Evolutionary conservation across 2,888 invertebrate genomes (phyloP).

Genomic region (Agrotis puta): DNA sequence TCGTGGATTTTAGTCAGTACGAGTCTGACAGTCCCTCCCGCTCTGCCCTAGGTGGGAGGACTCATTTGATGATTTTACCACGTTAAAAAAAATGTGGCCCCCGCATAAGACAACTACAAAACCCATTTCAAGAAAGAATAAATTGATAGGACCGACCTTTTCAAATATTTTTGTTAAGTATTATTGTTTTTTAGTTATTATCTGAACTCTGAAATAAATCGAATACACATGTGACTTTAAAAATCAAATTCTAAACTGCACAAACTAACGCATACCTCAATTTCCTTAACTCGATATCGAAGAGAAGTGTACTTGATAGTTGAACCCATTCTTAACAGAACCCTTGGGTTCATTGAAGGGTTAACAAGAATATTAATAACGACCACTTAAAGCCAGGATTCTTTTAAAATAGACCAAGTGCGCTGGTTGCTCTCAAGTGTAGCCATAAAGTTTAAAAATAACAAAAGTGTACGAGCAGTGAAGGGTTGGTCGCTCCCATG

Average conservation of each 20-base stretch:
- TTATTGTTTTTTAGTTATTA: no score
- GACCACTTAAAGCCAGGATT: conserved; percentile 23
- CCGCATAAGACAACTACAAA: no score
- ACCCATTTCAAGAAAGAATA: no score
- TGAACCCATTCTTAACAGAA: conserved; percentile 7
- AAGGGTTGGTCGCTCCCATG: conserved; percentile 45
- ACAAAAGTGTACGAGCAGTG: conserved; percentile 28
- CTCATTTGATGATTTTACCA: no score
- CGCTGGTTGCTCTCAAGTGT: conserved; percentile 26
- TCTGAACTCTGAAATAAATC: no score
- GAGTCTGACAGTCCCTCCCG: no score
- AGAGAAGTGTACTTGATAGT: conserved; percentile 20
- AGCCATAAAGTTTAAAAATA: conserved; percentile 52
- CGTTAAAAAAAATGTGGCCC: no score
- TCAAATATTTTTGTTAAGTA: no score
- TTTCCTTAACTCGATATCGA: conserved; percentile 19
- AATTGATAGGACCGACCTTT: no score
- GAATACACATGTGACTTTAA: no score
- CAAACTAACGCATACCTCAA: background rate
- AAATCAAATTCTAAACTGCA: background rate
- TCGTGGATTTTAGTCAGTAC: no score
- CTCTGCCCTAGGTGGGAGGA: no score
- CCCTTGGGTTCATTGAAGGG: background rate
- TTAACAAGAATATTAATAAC: conserved; percentile 31
- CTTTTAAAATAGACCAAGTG: conserved; percentile 34